These are phyloP conservation scores for Poecilia gillii DNA, from an alignment of 2,797 vertebrate species.

Conservation along the genomic window DNA sequence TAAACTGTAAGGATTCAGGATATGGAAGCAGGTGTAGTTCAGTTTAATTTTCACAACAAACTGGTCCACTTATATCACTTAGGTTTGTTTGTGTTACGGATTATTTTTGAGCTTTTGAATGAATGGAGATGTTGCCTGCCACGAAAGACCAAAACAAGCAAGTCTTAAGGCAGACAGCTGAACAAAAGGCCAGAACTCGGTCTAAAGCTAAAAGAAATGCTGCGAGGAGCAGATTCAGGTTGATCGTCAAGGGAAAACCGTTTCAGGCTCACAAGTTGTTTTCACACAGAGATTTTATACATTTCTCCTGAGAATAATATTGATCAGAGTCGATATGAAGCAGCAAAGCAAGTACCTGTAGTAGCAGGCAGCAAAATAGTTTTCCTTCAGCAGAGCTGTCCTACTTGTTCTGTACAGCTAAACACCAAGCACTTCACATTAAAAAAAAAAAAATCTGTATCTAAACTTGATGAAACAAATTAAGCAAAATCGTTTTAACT, in stretches of 20 bases:
- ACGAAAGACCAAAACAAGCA: background rate
- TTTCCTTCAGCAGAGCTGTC: background rate
- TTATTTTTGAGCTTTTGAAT: background rate
- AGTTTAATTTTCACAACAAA: background rate
- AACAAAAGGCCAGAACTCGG: background rate
- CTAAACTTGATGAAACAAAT: background rate
- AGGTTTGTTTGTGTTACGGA: background rate
- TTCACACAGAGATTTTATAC: slow-evolving; percentile 2
- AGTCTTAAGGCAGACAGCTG: background rate
- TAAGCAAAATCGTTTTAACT: background rate
- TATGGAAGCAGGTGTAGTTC: background rate
- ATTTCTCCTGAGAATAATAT: slow-evolving; percentile 11
- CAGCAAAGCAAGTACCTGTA: background rate
- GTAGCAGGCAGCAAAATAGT: background rate
- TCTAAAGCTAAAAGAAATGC: background rate
- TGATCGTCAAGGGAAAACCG: background rate
- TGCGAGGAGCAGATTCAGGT: slow-evolving; percentile 4
- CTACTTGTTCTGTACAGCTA: background rate
- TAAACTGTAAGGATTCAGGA: background rate
- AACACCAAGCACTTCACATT: background rate
- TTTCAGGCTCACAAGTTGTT: background rate
- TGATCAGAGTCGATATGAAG: slow-evolving; percentile 7
- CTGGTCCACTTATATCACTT: background rate
- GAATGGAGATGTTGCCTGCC: background rate
- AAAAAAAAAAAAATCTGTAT: background rate